phyloP scores from a whole-genome alignment of 2,888 invertebrate genomes.

The Leucophora obtusa region DNA sequence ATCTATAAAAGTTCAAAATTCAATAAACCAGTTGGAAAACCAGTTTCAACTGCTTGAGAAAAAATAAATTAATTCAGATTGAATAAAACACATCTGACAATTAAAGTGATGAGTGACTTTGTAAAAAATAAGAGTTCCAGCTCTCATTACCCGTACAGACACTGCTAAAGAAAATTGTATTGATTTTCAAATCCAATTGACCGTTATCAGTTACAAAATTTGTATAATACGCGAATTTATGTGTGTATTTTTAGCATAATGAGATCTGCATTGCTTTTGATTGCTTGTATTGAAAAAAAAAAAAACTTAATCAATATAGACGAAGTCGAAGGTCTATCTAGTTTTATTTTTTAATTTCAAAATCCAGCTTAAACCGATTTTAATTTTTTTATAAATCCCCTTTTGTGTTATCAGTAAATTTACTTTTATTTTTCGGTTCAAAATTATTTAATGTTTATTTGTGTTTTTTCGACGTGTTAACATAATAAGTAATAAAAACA shows the following conservation, averaged over 20 bases:
- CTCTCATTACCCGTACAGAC: neutral
- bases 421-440: conserved; percentile 39
- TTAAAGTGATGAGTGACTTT: conserved; percentile 11
- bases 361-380: conserved; percentile 70
- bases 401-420: conserved; percentile 51
- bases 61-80: conserved; percentile 19
- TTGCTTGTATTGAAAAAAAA: conserved; percentile 26
- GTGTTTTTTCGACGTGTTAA: neutral
- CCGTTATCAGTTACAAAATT: conserved; percentile 69
- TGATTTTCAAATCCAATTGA: conserved; percentile 47
- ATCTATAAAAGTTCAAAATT: conserved; percentile 56
- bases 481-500: no score
- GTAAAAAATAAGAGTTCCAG: neutral
- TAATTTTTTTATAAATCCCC: conserved; percentile 49
- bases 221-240: conserved; percentile 8
- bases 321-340: conserved; percentile 65
- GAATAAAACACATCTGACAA: conserved; percentile 55
- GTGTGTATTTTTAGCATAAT: neutral
- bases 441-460: conserved; percentile 22
- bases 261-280: conserved; percentile 21
- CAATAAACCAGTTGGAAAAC: conserved; percentile 48
- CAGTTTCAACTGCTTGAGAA: conserved; percentile 34
- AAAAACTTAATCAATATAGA: conserved; percentile 42
- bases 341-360: conserved; percentile 43
- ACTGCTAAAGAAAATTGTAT: neutral